Evolutionary conservation across 2,888 invertebrate species (phyloP), one percentile per base, ranked within the genome.

Genomic region (Tiliacea aurago): DNA sequence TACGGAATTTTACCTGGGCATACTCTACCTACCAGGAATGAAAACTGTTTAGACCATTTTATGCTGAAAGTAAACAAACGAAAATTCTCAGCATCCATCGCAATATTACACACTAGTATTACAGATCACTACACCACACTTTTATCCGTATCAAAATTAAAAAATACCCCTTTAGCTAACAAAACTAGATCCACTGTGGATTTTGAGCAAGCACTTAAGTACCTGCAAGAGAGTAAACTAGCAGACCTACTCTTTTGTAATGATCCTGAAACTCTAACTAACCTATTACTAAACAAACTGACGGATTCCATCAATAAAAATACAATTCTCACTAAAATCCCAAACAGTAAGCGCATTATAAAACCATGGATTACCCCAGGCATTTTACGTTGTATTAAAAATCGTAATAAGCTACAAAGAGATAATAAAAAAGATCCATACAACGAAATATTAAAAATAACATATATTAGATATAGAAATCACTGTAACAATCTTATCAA

Each of bases 1-100:
- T 51, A 75, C 0, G 72, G 72, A 23, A 67, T 67, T 11, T 56
- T 78, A 3, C 63, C 75, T 23, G 80, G 78, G 0, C 72, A 80
- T 53, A 59, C 20, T 4, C 7, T 75, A 56, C 59, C 77, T 18
- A 28, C 28, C 28, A 28, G 28, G 28, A 28, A 28, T 28, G 3
- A 28, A 9, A 45, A 58, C 7, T 76, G 68, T 47, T 53, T 72
- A 13, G 72, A 76, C 23, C 76, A 76, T 72, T 76, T n/a, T 45
- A 68, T 72, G 72, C 2, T 76, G 0, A 76, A 73, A 56, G 28
- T 64, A 13, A 62, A 73, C 4, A 69, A 41, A 55, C 28, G 33
- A 33, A 73, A 62, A 11, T 20, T 11, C 11, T 45, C 62, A 18
- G 45, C 76, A 18, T 23, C 15, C 9, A 76, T 72, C n/a, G 76